Base-by-base conservation (phyloP, 2,113 vertebrate genomes). In the Cricetomys ansorgei region DNA sequence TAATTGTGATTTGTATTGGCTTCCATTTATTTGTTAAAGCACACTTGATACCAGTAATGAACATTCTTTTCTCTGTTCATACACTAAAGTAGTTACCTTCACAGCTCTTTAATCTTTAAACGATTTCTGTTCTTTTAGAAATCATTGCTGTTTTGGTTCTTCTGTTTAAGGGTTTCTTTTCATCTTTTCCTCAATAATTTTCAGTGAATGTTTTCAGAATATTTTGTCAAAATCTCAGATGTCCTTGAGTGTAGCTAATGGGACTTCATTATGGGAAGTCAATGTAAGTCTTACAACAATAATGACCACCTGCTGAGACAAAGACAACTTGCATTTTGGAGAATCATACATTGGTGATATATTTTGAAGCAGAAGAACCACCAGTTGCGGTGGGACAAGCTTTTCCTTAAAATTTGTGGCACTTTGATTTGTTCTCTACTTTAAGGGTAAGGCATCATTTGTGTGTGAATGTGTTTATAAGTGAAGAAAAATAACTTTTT, bases 11-110 rank as follows among this genome's bases (percentile, higher is more conserved):
- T 88, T 7, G 89, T 72, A 89, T 40, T 96, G 21, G 21, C 2
- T 97, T 94, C 59, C 53, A 27, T 55, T 53, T 98, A 96, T 67
- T 16, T 97, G 53, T 43, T 94, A 9, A 94, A 87, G 34, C 15
- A 93, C 2, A 31, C 19, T 76, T 93, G 37, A 65, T 95, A 92
- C 62, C 70, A 73, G 4, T 12, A 88, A 89, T 90, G 97, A 94
- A 40, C 84, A 79, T 64, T 76, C 6, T 91, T 91, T 59, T 34
- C 23, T 96, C 16, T 90, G 65, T 67, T 93, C 6, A 67, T 92
- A 43, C n/a, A 76, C n/a, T 31, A 50, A 48, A 81, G 57, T 62
- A 70, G 45, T 92, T 91, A 92, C 12, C 0, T 64, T 62, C 94
- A 0, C 21, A 45, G 6, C 94, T 88, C n/a, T 79, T 65, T 91